Conservation (phyloP, 2,113 vertebrate species). For the Epinephelus lanceolatus region DNA sequence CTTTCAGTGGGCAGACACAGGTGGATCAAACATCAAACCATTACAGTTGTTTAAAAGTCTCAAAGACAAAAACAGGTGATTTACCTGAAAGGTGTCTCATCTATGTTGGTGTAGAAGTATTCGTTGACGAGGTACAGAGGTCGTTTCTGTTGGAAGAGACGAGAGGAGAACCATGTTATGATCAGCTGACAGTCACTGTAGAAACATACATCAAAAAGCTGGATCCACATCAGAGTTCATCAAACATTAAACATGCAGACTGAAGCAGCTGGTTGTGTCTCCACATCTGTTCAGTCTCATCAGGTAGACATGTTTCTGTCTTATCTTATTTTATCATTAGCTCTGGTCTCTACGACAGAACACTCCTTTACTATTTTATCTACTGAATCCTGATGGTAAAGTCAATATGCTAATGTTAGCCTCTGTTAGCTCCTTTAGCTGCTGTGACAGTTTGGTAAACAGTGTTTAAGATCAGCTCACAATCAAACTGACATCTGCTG, state of each 20-base stretch:
- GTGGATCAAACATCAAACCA: too few relatives aligned
- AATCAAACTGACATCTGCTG: neutral
- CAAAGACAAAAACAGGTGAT: neutral
- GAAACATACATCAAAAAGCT: neutral
- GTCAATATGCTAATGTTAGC: neutral
- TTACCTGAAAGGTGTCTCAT: conserved; percentile 95
- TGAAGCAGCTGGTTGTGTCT: too few relatives aligned
- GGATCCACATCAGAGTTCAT: neutral
- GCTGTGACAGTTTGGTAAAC: neutral
- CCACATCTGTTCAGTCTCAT: too few relatives aligned
- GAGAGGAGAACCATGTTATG: neutral
- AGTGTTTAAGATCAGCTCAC: neutral
- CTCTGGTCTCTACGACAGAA: too few relatives aligned
- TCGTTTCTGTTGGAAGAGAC: conserved; percentile 86
- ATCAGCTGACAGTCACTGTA: neutral
- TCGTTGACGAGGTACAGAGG: conserved; percentile 92
- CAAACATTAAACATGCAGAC: too few relatives aligned
- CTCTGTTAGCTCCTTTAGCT: neutral
- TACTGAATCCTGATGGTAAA: neutral
- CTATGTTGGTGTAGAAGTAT: conserved; percentile 95
- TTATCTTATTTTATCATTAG: too few relatives aligned
- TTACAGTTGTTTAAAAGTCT: neutral
- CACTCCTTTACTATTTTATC: neutral
- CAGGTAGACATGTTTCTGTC: neutral
- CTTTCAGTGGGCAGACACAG: too few relatives aligned